Conservation (phyloP, 35 echinoderm and acorn worm species). For the Ophiothrix spiculata region DNA sequence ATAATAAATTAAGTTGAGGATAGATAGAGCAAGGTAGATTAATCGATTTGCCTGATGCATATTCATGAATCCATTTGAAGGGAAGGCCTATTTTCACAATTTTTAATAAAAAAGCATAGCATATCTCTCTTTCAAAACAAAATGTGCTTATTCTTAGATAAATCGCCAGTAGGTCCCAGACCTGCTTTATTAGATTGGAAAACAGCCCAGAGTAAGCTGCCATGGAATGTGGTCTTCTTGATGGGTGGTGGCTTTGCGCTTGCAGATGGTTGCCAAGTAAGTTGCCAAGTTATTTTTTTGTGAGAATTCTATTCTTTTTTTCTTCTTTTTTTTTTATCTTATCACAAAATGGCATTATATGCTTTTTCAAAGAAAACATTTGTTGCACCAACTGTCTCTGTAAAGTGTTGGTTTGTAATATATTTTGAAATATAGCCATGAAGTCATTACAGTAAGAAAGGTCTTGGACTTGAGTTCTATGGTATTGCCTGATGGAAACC, state of each 20-base stretch:
- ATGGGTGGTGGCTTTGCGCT: conserved; percentile 96
- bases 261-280: conserved; percentile 87
- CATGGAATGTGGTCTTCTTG: conserved; percentile 86
- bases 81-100: no score
- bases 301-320: neutral
- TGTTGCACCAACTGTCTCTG: neutral
- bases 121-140: no score
- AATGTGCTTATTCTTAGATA: conserved; percentile 34
- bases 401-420: neutral
- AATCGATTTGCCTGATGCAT: no score
- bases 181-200: conserved; percentile 75
- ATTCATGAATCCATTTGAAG: no score
- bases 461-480: no score
- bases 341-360: neutral
- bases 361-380: neutral
- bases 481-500: no score
- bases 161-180: conserved; percentile 33
- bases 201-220: conserved; percentile 62
- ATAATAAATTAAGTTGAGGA: no score
- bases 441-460: no score
- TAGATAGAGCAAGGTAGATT: no score
- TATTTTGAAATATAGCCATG: no score
- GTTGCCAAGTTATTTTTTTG: neutral
- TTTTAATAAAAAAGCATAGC: no score
- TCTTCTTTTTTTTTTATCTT: no score